Evolutionary conservation across 2,113 vertebrate genomes (phyloP), one percentile per base, ranked within the genome.

Genomic region (Crypturellus undulatus): DNA sequence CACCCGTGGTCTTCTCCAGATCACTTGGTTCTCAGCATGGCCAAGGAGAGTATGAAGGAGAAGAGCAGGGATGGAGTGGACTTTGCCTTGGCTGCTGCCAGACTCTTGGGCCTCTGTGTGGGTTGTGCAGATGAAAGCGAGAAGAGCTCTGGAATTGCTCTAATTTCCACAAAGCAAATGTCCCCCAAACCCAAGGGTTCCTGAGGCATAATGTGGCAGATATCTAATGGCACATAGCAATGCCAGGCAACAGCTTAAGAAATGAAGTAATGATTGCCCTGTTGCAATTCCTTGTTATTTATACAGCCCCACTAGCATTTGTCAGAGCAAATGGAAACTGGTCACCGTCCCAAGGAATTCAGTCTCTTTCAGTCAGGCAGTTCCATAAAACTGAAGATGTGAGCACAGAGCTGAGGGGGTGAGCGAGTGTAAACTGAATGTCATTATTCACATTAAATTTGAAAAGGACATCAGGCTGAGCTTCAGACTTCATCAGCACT

Each of bases 21-120:
- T 4, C 28, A 26, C 68, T 45, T 16, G 4, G 71, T 54, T 34
- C 54, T 49, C 76, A 67, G 49, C 43, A 26, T 1, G 4, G 54
- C 34, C 0, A 32, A 0, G 40, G 40, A 42, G 40, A 42, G 0
- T 3, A 81, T 40, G 49, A 73, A 71, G 70, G 32, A 68, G 51
- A 77, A 12, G 3, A 38, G 19, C 0, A 0, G 9, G 54, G 51
- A 60, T 51, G 47, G 18, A 69, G 9, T 0, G 2, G 0, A 8
- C 25, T 20, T 76, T 28, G 63, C 12, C 18, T 7, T 58, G 64
- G 63, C 84, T 63, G 70, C 63, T 78, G 51, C 70, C 32, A 0
- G 0, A 30, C 72, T 71, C 47, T 42, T 0, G 2, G 56, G 52
- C 43, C 32, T 60, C 80, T 0, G 0, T 0, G 0, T 7, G 67